Conservation (phyloP, 2,888 invertebrate genomes). For the Cataglyphis albicans region DNA sequence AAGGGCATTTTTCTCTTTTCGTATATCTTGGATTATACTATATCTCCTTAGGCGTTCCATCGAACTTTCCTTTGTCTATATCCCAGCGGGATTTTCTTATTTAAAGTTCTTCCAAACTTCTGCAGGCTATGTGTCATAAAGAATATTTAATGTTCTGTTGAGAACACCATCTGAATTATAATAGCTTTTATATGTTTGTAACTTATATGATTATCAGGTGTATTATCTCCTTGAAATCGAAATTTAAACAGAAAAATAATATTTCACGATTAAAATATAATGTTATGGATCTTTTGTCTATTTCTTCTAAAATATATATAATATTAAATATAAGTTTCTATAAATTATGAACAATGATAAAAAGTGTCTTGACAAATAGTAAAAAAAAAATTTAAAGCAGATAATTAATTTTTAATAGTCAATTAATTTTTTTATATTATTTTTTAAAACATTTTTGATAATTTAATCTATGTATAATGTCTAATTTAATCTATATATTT, state of each 20-base stretch:
- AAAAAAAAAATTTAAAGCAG: not conserved
- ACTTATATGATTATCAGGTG: too few relatives aligned
- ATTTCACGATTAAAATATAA: not conserved
- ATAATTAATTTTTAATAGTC: not conserved
- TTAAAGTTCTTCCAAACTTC: slow-evolving; percentile 19
- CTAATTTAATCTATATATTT: not conserved
- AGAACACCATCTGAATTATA: slow-evolving; percentile 10
- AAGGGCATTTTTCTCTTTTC: not conserved
- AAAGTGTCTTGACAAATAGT: not conserved
- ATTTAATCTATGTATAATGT: not conserved
- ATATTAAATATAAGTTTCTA: slow-evolving; percentile 4
- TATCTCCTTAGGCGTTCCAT: not conserved
- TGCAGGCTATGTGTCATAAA: not conserved
- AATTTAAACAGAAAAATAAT: not conserved
- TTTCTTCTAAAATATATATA: not conserved
- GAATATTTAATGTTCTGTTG: slow-evolving; percentile 31
- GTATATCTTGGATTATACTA: not conserved
- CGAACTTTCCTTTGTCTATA: slow-evolving; percentile 9
- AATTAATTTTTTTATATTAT: not conserved
- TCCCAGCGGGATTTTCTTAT: slow-evolving; percentile 15
- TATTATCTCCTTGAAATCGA: not conserved
- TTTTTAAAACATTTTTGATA: not conserved
- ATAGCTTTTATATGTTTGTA: slow-evolving; percentile 1
- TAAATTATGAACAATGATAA: not conserved
- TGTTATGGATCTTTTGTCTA: not conserved